Evolutionary conservation across 2,888 invertebrate species (phyloP), one percentile per base, ranked within the genome.

Genomic region (Idaea straminata): DNA sequence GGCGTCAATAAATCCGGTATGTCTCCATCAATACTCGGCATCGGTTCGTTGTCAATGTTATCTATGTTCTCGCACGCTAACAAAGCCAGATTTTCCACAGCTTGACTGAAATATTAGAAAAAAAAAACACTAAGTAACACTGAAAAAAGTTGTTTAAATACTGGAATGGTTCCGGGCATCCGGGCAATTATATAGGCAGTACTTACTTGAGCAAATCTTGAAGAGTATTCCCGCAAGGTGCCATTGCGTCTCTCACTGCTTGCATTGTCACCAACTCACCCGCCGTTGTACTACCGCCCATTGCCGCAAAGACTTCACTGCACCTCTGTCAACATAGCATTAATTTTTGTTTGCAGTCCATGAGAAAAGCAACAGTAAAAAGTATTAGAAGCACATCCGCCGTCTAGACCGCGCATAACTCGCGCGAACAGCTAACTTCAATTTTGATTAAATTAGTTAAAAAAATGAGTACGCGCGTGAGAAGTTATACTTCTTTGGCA

Each of bases 291-390:
- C 79, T 77, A 68, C 92, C 92, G 58, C 92, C 91, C 90, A 92
- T 90, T 57, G 91, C 92, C 63, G 92, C 92, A 78, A 92, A 92
- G 69, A 92, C 92, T 69, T 92, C 92, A 69, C 90, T 84, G 74
- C 92, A 92, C 6, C 92, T 74, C 92, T 92, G 79, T 0, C 3
- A 25, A 61, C 25, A 25, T 25, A 3, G 25, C 25, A 25, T 25
- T 3, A 25, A 25, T 25, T 3, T 2, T 25, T 25, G 1, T 25
- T 25, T 3, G 1, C 25, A 25, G 25, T 25, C n/a, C n/a, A n/a
- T 25, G 25, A 25, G 2, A 25, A 25, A 25, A 25, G 3, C 1
- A 25, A 25, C 25, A 25, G 25, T 25, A 25, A 25, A 25, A 25
- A 25, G n/a, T 25, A 25, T 25, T 25, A 25, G 25, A 2, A 25